Evolutionary conservation across 1,140 invertebrate genomes (phyloP).

Genomic region (Drosophila takahashii): DNA sequence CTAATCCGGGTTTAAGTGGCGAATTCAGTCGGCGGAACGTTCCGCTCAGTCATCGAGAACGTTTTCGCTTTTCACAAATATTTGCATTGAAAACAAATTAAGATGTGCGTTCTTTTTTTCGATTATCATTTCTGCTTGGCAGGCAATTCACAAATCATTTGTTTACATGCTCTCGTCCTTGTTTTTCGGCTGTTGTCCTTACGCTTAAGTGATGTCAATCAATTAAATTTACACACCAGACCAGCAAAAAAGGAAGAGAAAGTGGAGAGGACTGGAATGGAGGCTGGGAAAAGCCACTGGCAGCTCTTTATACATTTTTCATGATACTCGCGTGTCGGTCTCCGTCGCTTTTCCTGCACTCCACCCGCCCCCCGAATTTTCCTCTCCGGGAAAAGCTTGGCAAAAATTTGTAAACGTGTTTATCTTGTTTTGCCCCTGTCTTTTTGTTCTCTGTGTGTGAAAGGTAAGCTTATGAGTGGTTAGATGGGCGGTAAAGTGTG

Average conservation of each 20-base stretch:
- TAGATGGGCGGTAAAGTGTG: constrained; percentile 9
- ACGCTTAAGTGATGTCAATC: constrained; percentile 75
- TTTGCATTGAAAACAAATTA: constrained; percentile 50
- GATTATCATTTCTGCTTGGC: constrained; percentile 28
- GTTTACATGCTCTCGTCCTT: constrained; percentile 33
- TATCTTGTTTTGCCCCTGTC: constrained; percentile 41
- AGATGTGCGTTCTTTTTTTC: constrained; percentile 14
- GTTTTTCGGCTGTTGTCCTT: constrained; percentile 26
- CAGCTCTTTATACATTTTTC: constrained; percentile 65
- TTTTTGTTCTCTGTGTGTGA: constrained; percentile 3
- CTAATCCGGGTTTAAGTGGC: constrained; percentile 26
- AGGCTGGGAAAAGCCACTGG: constrained; percentile 32
- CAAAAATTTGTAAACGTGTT: constrained; percentile 61
- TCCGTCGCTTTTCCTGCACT: not conserved
- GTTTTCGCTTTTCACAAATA: constrained; percentile 12
- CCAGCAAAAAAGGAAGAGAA: not conserved
- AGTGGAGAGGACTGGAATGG: not conserved
- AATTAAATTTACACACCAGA: constrained; percentile 69
- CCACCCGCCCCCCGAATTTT: not conserved
- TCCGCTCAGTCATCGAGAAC: not conserved
- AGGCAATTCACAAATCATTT: constrained; percentile 63
- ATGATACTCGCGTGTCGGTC: constrained; percentile 48
- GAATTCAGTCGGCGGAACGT: not conserved
- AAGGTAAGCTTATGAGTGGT: constrained; percentile 54
- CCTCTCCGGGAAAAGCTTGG: constrained; percentile 4